Evolutionary conservation across 1,140 invertebrate genomes (phyloP).

Genomic region (Lepidurus couesii): DNA sequence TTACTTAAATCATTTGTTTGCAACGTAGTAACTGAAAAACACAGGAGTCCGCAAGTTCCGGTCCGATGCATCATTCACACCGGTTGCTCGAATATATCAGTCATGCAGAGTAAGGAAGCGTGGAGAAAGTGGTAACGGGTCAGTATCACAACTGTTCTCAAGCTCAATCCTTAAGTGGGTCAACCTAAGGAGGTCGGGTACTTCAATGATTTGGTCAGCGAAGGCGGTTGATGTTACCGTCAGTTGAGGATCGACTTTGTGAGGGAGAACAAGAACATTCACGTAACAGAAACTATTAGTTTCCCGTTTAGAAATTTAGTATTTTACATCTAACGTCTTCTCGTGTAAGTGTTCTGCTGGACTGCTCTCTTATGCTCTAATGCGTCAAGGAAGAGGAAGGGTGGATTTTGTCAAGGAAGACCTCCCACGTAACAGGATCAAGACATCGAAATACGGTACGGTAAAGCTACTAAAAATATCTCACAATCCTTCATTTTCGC

Average conservation of each 20-base stretch:
- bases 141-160: slow-evolving; percentile 12
- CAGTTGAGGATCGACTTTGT: not conserved
- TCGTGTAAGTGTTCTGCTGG: slow-evolving; percentile 3
- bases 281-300: not conserved
- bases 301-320: not conserved
- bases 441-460: not conserved
- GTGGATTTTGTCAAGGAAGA: slow-evolving; percentile 19
- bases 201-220: not conserved
- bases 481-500: not conserved
- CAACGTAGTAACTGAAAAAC: not conserved
- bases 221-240: not conserved
- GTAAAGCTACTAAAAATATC: not conserved
- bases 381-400: slow-evolving; percentile 12
- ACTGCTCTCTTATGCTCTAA: not conserved
- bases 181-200: slow-evolving; percentile 8
- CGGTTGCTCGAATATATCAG: not conserved
- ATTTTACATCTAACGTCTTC: not conserved
- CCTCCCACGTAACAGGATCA: slow-evolving; percentile 3
- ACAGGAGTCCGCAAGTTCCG: not conserved
- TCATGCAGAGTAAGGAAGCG: slow-evolving; percentile 3
- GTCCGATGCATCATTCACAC: not conserved
- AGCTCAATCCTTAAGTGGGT: not conserved
- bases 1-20: not conserved
- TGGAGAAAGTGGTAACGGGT: slow-evolving; percentile 21
- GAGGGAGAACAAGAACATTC: not conserved